These are phyloP conservation scores for Sisyra terminalis DNA, from an alignment of 2,888 invertebrate genomes.

Conservation along the genomic window DNA sequence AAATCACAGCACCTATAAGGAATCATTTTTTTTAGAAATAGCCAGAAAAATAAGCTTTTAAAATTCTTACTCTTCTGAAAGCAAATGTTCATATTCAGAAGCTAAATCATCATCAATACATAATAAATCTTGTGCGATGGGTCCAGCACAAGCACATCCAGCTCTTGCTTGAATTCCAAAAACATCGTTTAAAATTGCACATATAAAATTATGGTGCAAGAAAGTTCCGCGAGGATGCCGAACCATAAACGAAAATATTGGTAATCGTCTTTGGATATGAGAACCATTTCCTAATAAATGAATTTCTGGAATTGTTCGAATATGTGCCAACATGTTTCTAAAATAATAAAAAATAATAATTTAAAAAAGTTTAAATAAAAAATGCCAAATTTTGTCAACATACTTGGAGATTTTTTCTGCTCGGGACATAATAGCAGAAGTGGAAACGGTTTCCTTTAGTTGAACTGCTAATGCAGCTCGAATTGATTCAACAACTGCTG, in stretches of 20 bases:
- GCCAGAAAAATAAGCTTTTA: background rate
- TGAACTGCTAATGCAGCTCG: constrained; percentile 75
- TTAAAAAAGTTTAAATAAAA: background rate
- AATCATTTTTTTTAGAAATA: background rate
- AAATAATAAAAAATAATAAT: constrained; percentile 18
- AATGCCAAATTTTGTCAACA: constrained; percentile 12
- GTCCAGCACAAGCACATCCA: constrained; percentile 65
- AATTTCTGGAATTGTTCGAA: constrained; percentile 62
- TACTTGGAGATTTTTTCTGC: constrained; percentile 62
- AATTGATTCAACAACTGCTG: constrained; percentile 65
- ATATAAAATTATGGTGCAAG: constrained; percentile 78
- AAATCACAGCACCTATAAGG: constrained; percentile 3
- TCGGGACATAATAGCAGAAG: constrained; percentile 49
- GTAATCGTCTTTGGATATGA: constrained; percentile 48
- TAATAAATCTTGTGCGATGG: constrained; percentile 69
- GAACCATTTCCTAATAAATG: constrained; percentile 58
- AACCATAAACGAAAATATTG: constrained; percentile 76
- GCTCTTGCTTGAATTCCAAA: constrained; percentile 80
- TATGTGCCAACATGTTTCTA: constrained; percentile 65
- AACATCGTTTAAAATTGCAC: constrained; percentile 74
- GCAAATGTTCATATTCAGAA: constrained; percentile 53
- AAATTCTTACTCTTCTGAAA: constrained; percentile 40
- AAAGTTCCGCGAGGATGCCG: constrained; percentile 66
- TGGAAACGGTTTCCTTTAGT: constrained; percentile 63
- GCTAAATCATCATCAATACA: constrained; percentile 67